Percentiles rank a stretch among this genome's conserved stretches.
Conservation (phyloP, 2,888 invertebrate species). For the Poecilobothrus nobilitatus region DNA sequence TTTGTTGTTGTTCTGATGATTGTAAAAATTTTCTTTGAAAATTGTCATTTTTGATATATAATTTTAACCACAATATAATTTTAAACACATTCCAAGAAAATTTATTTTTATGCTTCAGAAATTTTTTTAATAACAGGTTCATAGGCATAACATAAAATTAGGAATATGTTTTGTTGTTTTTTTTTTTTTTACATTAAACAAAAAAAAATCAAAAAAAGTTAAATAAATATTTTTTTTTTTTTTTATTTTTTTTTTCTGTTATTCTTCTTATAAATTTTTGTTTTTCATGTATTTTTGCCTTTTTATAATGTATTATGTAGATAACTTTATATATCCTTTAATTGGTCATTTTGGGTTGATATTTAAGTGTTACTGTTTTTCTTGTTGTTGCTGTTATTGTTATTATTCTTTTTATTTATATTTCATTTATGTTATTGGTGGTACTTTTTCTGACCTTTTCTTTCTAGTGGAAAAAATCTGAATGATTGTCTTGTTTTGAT, state of each 20-base stretch:
- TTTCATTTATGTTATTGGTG: neutral
- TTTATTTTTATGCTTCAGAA: neutral
- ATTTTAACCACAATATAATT: neutral
- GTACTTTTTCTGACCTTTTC: neutral
- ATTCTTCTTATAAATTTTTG: neutral
- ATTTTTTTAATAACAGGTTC: neutral
- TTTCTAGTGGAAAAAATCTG: neutral
- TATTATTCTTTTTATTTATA: no score
- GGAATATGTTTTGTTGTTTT: no score
- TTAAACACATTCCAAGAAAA: neutral
- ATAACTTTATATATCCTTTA: neutral
- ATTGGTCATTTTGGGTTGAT: neutral
- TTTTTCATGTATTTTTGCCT: no score
- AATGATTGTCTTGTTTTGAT: neutral
- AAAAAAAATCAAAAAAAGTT: neutral
- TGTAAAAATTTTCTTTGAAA: neutral
- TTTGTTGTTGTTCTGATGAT: no score
- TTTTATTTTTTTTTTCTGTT: no score
- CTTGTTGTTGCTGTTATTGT: neutral
- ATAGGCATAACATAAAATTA: neutral
- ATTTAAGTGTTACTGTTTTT: neutral
- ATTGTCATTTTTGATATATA: neutral
- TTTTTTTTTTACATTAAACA: no score
- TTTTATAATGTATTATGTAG: no score
- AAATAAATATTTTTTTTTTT: neutral